Conservation (phyloP, 2,113 vertebrate species). For the Emberiza fucata region DNA sequence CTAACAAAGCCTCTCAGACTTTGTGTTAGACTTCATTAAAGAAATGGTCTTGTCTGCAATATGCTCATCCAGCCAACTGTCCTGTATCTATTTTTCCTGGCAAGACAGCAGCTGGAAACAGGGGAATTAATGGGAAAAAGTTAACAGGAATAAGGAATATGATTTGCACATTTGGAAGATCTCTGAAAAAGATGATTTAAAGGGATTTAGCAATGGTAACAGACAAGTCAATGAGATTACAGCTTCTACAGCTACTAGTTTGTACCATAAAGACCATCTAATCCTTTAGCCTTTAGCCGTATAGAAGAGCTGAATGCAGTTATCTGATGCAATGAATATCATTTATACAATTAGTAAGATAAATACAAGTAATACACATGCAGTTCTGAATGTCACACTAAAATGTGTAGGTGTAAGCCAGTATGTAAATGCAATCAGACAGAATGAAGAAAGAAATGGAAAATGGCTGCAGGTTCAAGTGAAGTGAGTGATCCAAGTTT, state of each 20-base stretch:
- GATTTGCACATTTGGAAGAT: not conserved
- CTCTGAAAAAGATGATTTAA: not conserved
- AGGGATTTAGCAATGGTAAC: not conserved
- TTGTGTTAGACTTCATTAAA: conserved; percentile 33
- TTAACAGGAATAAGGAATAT: not conserved
- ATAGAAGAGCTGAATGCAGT: not conserved
- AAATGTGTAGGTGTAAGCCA: not conserved
- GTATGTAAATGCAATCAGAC: not conserved
- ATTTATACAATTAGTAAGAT: not conserved
- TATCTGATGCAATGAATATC: not conserved
- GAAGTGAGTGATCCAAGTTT: not conserved
- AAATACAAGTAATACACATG: not conserved
- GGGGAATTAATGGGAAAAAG: not conserved
- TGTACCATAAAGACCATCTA: not conserved
- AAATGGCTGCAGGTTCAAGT: not conserved
- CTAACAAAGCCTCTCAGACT: conserved; percentile 24
- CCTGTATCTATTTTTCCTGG: not conserved
- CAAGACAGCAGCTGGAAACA: conserved; percentile 6
- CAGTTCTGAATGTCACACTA: not conserved
- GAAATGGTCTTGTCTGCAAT: conserved; percentile 8
- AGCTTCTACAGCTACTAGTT: not conserved
- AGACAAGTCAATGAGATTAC: not conserved
- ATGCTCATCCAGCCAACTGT: not conserved
- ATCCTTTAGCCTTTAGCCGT: not conserved
- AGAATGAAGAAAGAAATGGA: not conserved